Evolutionary conservation across 2,888 invertebrate species (phyloP), one percentile per base, ranked within the genome.

Genomic region (Lasioglossum villosulum): DNA sequence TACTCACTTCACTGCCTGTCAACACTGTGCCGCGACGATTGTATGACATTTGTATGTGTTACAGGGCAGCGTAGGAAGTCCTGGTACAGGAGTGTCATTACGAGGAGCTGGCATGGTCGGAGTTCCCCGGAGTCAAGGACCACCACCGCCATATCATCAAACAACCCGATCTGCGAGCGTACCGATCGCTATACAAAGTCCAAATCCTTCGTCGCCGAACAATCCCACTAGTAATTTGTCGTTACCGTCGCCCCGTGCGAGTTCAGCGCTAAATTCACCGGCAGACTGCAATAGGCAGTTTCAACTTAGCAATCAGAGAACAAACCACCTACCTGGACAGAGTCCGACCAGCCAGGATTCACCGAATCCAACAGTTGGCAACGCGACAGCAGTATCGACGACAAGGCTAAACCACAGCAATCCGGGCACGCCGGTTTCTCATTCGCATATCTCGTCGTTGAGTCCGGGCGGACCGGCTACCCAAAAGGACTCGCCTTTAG

Each of bases 101-200:
- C 94, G 94, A 80, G 95, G 94, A 56, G 91, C 94, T 63, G 93
- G 94, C 63, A 91, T 95, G 88, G 93, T 94, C 39, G 94, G 95
- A 71, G 95, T 96, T 80, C 95, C 96, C 59, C 94, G 96, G 82
- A 95, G 96, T 89, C 97, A 97, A 95, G 97, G 97, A 8, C 97
- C 97, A n/a, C 97, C 97, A 34, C 97, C 97, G 23, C 97, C 97
- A 63, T 97, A 97, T 95, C 97, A 97, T 94, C 97, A 97, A 93
- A 97, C 97, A 39, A 97, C 97, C 81, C 96, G 97, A 84, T 97
- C 97, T 80, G 97, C 97, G 56, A 97, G 97, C 90, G 97, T 97
- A 88, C 97, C 97, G 70, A 97, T 97, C 88, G 97, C 97, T 63
- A 96, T 97, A 91, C 97, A 97, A 93, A 97, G 97, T 92, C 97